Evolutionary conservation across 1,140 invertebrate species (phyloP).

Genomic region (Sipha flava): DNA sequence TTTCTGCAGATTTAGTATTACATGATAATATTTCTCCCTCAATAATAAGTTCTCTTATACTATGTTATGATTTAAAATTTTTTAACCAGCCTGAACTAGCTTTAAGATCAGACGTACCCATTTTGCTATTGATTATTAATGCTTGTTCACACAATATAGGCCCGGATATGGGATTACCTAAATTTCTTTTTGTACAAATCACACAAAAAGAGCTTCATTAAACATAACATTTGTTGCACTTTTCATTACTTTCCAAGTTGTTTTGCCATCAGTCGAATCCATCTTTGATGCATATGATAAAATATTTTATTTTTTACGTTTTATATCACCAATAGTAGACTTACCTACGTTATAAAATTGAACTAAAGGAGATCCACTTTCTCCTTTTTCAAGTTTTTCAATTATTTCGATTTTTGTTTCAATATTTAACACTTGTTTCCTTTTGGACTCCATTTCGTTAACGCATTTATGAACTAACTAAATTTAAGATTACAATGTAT

Average conservation of each 20-base stretch:
- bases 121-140: neutral
- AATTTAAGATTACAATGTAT: neutral
- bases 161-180: neutral
- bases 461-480: neutral
- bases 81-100: constrained; percentile 43
- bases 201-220: neutral
- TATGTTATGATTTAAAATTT: constrained; percentile 33
- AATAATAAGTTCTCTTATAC: constrained; percentile 19
- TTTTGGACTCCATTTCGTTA: neutral
- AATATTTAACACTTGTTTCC: too few relatives aligned
- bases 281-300: too few relatives aligned
- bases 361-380: too few relatives aligned
- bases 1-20: constrained; percentile 3
- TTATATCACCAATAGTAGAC: too few relatives aligned
- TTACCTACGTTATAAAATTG: too few relatives aligned
- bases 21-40: constrained; percentile 36
- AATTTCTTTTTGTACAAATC: neutral
- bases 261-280: too few relatives aligned
- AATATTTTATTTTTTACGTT: too few relatives aligned
- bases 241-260: too few relatives aligned
- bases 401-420: too few relatives aligned
- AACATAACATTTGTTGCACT: too few relatives aligned
- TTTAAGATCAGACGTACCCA: constrained; percentile 36
- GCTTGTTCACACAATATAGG: neutral
- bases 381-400: too few relatives aligned